Conservation (phyloP, 1,140 invertebrate species). For the Drosophila seguyi region DNA sequence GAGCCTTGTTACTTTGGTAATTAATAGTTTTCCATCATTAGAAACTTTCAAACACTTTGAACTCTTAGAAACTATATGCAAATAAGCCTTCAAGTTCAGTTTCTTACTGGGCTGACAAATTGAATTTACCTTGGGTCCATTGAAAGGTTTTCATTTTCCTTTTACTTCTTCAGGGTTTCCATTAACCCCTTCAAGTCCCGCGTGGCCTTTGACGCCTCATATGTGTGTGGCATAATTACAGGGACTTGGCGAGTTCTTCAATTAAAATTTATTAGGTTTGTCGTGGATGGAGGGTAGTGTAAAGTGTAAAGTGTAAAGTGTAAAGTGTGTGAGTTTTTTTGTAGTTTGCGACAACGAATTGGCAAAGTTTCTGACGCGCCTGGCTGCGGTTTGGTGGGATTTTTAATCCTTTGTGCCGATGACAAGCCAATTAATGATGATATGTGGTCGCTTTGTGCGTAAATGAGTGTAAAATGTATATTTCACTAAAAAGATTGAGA, state of each 20-base stretch:
- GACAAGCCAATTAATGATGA: constrained; percentile 60
- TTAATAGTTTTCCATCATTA: constrained; percentile 64
- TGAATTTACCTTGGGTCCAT: constrained; percentile 58
- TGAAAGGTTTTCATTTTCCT: constrained; percentile 22
- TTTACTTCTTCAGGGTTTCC: constrained; percentile 6
- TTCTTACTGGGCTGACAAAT: constrained; percentile 51
- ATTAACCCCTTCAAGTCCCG: constrained; percentile 25
- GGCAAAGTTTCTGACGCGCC: constrained; percentile 13
- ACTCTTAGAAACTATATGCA: constrained; percentile 71
- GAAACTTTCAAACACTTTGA: constrained; percentile 71
- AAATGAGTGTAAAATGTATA: constrained; percentile 7
- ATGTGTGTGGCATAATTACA: constrained; percentile 75
- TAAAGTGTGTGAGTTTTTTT: constrained; percentile 27
- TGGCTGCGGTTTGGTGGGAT: constrained; percentile 39
- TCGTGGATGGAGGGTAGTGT: background rate
- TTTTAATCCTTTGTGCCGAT: constrained; percentile 59
- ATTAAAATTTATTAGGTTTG: constrained; percentile 67
- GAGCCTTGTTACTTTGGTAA: constrained; percentile 49
- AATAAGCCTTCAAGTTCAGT: constrained; percentile 53
- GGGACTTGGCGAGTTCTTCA: constrained; percentile 42
- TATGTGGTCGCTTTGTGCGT: constrained; percentile 53
- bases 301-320: background rate
- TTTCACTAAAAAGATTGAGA: constrained; percentile 1
- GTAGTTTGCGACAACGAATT: constrained; percentile 38
- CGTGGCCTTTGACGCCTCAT: constrained; percentile 57